A percentile compares a stretch with the other conserved stretches of the same genome.
These are phyloP conservation scores for Megalonaias nervosa DNA, from an alignment of 1,140 invertebrate genomes.

Conservation along the genomic window DNA sequence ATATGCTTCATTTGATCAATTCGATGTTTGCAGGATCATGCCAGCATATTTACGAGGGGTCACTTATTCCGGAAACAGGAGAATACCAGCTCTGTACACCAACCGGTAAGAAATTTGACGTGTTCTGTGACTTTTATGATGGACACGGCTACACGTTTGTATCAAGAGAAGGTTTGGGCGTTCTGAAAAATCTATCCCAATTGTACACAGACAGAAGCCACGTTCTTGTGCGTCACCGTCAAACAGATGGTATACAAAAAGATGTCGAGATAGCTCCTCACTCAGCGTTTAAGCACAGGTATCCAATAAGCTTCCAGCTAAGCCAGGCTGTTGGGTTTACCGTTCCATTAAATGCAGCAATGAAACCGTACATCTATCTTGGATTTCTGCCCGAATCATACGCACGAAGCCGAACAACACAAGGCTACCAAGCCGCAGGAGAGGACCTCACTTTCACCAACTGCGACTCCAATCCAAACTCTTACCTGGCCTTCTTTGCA, in stretches of 20 bases:
- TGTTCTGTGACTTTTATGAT: no score
- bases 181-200: neutral
- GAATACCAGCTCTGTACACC: conserved; percentile 2
- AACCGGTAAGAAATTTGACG: no score
- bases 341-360: neutral
- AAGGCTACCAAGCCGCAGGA: conserved; percentile 5
- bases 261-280: no score
- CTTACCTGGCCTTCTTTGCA: conserved; percentile 19
- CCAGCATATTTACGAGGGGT: no score
- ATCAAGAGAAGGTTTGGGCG: neutral
- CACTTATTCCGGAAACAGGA: no score
- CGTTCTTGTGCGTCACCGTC: conserved; percentile 1
- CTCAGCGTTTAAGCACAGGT: no score
- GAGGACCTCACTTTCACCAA: conserved; percentile 14
- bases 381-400: neutral
- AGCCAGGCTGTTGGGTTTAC: conserved; percentile 6
- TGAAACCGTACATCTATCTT: no score
- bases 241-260: neutral
- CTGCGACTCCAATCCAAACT: conserved; percentile 12
- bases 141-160: no score
- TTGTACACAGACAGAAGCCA: conserved; percentile 10
- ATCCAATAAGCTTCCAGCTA: neutral
- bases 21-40: no score
- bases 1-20: no score
- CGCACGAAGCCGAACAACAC: neutral